Evolutionary conservation across 1,140 invertebrate genomes (phyloP).

Genomic region (Scaptodrosophila lebanonensis): DNA sequence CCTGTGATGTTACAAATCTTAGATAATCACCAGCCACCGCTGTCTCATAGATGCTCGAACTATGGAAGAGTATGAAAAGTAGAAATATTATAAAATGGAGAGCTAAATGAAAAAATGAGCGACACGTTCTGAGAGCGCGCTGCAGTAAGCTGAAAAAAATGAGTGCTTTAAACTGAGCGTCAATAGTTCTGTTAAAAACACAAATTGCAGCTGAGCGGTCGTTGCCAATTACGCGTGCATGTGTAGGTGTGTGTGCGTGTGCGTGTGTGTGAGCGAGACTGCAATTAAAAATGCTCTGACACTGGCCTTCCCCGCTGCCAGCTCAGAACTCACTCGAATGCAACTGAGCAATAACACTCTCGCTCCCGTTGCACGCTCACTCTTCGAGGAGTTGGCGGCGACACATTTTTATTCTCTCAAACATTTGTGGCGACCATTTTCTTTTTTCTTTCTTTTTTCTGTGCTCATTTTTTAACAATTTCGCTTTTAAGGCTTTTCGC

Average conservation of each 20-base stretch:
- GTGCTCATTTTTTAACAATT: conserved; percentile 53
- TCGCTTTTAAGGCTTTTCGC: conserved; percentile 73
- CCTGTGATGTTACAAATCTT: no score
- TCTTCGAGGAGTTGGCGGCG: conserved; percentile 14
- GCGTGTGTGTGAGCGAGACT: conserved; percentile 23
- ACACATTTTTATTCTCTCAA: conserved; percentile 33
- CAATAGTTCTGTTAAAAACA: no score
- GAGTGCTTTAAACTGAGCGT: conserved; percentile 30
- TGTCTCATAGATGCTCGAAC: conserved; percentile 32
- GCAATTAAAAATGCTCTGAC: conserved; percentile 68
- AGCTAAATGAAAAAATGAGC: conserved; percentile 47
- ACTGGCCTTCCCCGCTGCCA: conserved; percentile 30
- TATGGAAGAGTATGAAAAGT: conserved; percentile 5
- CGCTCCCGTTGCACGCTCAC: conserved; percentile 19
- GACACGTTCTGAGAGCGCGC: conserved; percentile 40
- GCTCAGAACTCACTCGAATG: conserved; percentile 24
- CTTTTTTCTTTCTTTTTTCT: conserved; percentile 40
- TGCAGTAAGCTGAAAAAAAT: conserved; percentile 5
- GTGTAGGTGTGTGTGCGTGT: conserved; percentile 15
- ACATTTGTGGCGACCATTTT: conserved; percentile 62
- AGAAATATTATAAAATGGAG: conserved; percentile 56
- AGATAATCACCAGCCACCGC: no score
- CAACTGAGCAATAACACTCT: conserved; percentile 2
- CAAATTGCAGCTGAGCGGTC: conserved; percentile 17
- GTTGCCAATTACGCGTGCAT: neutral